Conservation (phyloP, 2,888 invertebrate genomes). For the Spodoptera littoralis region DNA sequence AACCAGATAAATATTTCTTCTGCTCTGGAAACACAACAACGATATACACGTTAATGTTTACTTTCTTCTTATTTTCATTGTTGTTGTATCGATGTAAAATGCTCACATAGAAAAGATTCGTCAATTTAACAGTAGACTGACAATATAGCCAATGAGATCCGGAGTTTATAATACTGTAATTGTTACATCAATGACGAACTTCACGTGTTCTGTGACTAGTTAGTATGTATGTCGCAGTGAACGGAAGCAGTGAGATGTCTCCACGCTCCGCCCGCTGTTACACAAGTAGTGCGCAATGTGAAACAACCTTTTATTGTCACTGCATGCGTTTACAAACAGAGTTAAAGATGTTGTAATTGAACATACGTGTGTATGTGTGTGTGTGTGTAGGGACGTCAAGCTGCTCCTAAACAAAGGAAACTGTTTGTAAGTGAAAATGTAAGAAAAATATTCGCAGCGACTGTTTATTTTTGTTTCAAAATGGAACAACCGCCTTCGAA, state of each 20-base stretch:
- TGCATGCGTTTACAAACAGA: conserved; percentile 42
- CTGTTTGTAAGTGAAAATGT: conserved; percentile 26
- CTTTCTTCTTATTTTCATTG: neutral
- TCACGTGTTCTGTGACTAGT: too few relatives aligned
- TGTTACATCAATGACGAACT: too few relatives aligned
- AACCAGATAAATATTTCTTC: conserved; percentile 25
- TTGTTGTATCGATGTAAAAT: too few relatives aligned
- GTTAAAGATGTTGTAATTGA: conserved; percentile 45
- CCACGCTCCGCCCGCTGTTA: conserved; percentile 4
- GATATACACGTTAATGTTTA: conserved; percentile 13
- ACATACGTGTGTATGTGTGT: conserved; percentile 1
- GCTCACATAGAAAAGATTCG: too few relatives aligned
- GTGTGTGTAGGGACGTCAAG: conserved; percentile 5
- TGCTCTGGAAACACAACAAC: conserved; percentile 24
- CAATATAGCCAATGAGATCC: too few relatives aligned
- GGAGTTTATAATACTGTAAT: too few relatives aligned
- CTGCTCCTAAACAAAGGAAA: conserved; percentile 30
- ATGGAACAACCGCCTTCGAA: conserved; percentile 12
- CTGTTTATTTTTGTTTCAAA: conserved; percentile 34
- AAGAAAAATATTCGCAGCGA: conserved; percentile 39
- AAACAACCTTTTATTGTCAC: conserved; percentile 39
- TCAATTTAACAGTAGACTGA: too few relatives aligned
- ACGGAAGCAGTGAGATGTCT: too few relatives aligned
- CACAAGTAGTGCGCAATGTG: conserved; percentile 28
- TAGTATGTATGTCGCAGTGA: too few relatives aligned